These are phyloP conservation scores for Orcinus orca DNA, from an alignment of 2,113 vertebrate genomes.

Conservation along the genomic window DNA sequence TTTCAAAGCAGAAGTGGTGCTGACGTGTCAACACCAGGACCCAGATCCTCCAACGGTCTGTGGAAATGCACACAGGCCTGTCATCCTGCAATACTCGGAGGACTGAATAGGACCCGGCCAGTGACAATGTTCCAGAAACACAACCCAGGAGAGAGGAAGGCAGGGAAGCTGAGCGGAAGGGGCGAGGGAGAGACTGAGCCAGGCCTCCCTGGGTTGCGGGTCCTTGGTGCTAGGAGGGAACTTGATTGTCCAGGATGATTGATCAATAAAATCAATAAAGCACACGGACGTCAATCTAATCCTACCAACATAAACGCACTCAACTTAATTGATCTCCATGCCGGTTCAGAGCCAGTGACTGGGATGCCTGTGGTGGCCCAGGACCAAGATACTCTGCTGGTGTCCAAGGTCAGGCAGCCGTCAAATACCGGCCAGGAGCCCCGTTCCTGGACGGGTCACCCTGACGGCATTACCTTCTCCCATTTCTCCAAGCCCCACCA, in stretches of 20 bases:
- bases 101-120: not conserved
- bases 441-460: not conserved
- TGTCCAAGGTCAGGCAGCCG: fast-evolving
- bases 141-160: not conserved
- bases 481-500: not conserved
- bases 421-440: not conserved
- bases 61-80: fast-evolving
- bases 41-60: fast-evolving
- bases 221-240: not conserved
- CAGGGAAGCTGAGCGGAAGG: not conserved
- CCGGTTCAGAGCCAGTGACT: not conserved
- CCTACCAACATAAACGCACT: not conserved
- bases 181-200: not conserved
- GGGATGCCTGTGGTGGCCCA: not conserved
- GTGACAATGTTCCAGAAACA: not conserved
- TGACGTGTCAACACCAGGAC: not conserved
- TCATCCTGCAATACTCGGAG: fast-evolving
- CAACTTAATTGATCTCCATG: conserved; percentile 39
- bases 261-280: conserved; percentile 62
- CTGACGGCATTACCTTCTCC: not conserved
- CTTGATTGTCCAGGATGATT: conserved; percentile 43
- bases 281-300: conserved; percentile 24
- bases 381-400: not conserved
- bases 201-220: not conserved
- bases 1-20: not conserved